These are phyloP conservation scores for Eremobia ochroleuca DNA, from an alignment of 2,888 invertebrate genomes.

Conservation along the genomic window DNA sequence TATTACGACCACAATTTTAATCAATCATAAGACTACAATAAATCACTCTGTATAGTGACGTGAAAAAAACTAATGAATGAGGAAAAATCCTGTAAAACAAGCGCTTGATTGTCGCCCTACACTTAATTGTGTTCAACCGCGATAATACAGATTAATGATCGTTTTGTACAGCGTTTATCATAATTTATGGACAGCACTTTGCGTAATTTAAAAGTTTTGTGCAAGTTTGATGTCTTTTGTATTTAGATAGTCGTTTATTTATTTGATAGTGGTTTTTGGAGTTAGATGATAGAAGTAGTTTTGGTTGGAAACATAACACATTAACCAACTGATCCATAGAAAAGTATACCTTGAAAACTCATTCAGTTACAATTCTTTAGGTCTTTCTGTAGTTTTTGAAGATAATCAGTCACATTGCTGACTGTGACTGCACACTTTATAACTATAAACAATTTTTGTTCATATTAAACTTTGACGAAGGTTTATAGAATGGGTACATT, in stretches of 20 bases:
- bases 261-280: background rate
- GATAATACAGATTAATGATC: conserved; percentile 76
- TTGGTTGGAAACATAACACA: background rate
- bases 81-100: conserved; percentile 66
- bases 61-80: conserved; percentile 59
- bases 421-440: no score
- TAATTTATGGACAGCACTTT: conserved; percentile 63
- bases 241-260: conserved; percentile 24
- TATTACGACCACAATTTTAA: conserved; percentile 51
- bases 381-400: no score
- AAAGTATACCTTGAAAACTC: background rate
- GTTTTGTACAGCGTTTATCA: conserved; percentile 67
- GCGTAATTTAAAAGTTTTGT: conserved; percentile 57
- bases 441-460: no score
- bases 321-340: background rate
- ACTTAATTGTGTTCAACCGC: conserved; percentile 74
- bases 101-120: conserved; percentile 64
- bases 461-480: background rate
- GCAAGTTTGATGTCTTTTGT: conserved; percentile 38
- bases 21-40: conserved; percentile 59
- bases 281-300: background rate
- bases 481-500: no score
- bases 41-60: conserved; percentile 49
- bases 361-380: no score
- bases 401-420: no score